A percentile compares a stretch with the other conserved stretches of the same genome.
phyloP scores from a whole-genome alignment of 2,797 vertebrate species.

The Lutjanus argentimaculatus region DNA sequence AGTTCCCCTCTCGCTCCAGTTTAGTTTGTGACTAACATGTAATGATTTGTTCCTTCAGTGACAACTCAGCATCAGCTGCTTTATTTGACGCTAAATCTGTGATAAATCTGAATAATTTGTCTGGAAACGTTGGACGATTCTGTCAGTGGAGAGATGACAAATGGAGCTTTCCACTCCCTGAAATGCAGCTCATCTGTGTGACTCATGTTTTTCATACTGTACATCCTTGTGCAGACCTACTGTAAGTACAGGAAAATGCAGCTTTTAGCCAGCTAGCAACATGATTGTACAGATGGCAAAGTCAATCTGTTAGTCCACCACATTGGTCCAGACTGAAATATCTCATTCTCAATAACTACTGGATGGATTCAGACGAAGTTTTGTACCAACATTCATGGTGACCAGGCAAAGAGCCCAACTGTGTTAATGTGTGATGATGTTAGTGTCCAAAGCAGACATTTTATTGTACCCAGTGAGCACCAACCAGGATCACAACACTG shows the following conservation, averaged over 20 bases:
- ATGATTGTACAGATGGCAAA: too few species aligned
- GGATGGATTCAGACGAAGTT: too few species aligned
- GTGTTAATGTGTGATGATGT: too few species aligned
- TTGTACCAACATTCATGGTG: too few species aligned
- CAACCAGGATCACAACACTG: too few species aligned
- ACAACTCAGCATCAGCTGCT: conserved; percentile 18
- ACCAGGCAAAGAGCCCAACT: too few species aligned
- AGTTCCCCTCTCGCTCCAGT: not conserved
- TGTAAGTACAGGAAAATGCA: not conserved
- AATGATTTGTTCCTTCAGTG: not conserved
- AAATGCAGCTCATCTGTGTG: not conserved
- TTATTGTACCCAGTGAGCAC: too few species aligned
- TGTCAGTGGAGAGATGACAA: not conserved
- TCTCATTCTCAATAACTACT: too few species aligned
- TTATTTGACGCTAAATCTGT: conserved; percentile 4
- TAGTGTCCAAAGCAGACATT: too few species aligned
- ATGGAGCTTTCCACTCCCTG: not conserved
- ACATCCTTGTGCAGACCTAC: not conserved
- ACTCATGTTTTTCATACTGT: not conserved
- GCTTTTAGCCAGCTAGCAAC: too few species aligned
- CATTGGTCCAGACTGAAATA: too few species aligned
- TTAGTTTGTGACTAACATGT: not conserved
- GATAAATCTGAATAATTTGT: not conserved
- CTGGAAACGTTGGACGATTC: not conserved
- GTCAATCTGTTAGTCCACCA: too few species aligned